A percentile compares a stretch with the other conserved stretches of the same genome.
Evolutionary conservation across 2,797 vertebrate genomes (phyloP).

Genomic region (Darevskia nairensis): DNA sequence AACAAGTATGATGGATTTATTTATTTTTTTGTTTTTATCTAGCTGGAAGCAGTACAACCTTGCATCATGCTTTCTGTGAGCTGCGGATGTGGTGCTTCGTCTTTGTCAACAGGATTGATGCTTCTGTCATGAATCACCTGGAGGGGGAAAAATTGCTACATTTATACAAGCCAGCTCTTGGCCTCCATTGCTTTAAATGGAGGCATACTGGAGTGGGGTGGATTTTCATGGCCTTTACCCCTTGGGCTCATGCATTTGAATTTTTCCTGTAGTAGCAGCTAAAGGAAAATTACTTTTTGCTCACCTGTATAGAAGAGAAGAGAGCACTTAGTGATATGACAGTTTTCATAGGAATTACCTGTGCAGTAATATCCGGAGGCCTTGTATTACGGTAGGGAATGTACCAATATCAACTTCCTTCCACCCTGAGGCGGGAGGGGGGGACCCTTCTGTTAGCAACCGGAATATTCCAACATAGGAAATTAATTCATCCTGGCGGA

Average conservation of each 20-base stretch:
- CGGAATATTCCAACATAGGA: neutral
- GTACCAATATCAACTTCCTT: neutral
- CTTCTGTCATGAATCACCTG: constrained; percentile 39
- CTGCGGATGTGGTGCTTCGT: constrained; percentile 1
- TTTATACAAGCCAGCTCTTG: neutral
- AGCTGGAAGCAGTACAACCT: constrained; percentile 8
- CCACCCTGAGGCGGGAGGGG: neutral
- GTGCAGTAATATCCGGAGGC: neutral
- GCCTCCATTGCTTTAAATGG: constrained; percentile 1
- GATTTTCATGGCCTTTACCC: neutral
- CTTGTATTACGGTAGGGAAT: neutral
- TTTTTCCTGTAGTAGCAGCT: neutral
- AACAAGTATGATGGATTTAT: neutral
- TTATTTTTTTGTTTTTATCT: constrained; percentile 15
- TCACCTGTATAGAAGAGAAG: neutral
- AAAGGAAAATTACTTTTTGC: neutral
- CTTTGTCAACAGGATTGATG: constrained; percentile 46
- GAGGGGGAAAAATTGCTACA: neutral
- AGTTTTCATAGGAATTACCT: neutral
- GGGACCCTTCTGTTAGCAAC: no score
- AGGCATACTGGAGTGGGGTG: neutral
- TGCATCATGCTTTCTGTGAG: constrained; percentile 19
- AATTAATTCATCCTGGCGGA: neutral
- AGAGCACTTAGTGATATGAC: neutral
- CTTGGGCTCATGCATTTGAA: neutral